These are phyloP conservation scores for Enteromius trimaculatus DNA, from an alignment of 2,797 vertebrate species.

Conservation along the genomic window DNA sequence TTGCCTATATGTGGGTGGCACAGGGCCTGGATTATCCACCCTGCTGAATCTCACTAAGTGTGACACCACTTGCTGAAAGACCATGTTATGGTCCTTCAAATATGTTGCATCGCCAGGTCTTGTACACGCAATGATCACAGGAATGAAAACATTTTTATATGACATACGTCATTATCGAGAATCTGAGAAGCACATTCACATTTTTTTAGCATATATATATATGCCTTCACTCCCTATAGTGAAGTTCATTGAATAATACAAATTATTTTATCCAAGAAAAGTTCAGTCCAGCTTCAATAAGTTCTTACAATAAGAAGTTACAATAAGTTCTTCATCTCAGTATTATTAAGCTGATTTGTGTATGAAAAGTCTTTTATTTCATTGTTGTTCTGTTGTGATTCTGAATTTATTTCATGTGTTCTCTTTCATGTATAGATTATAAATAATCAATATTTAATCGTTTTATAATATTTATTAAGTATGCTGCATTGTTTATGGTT, in stretches of 20 bases:
- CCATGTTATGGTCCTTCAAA: slow-evolving; percentile 22
- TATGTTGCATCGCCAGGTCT: neutral
- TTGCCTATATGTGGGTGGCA: slow-evolving; percentile 59
- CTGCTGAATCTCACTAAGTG: slow-evolving; percentile 73
- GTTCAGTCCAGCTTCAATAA: neutral
- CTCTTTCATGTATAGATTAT: neutral
- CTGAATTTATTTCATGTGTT: neutral
- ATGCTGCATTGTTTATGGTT: neutral
- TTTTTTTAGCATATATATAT: neutral
- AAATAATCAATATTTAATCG: neutral
- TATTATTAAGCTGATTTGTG: neutral
- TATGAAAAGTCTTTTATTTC: neutral
- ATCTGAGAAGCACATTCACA: neutral
- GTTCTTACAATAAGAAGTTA: no score
- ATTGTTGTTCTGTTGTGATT: neutral
- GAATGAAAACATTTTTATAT: slow-evolving; percentile 25
- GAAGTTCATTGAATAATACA: neutral
- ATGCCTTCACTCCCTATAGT: no score
- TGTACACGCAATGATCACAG: neutral
- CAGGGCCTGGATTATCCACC: slow-evolving; percentile 71
- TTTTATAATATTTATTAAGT: neutral
- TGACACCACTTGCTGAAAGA: slow-evolving; percentile 73
- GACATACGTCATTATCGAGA: neutral
- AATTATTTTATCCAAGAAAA: neutral
- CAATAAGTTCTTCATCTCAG: neutral